A percentile compares a stretch with the other conserved stretches of the same genome.
These are phyloP conservation scores for Tringa solitaria DNA, from an alignment of 2,113 vertebrate species.

Conservation along the genomic window DNA sequence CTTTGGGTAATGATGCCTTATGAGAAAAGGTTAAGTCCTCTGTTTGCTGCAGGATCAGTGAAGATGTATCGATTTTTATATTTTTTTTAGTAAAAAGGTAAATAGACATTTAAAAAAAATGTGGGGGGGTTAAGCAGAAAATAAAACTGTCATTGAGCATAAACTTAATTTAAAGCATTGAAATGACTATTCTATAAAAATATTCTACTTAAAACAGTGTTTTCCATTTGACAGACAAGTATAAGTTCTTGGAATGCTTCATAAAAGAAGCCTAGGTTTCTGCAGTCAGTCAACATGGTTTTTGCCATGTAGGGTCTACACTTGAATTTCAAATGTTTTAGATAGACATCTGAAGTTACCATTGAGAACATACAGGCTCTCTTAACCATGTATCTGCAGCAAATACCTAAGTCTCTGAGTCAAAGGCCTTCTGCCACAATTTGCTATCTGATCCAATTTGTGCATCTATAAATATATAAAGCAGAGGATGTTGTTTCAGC, in stretches of 20 bases:
- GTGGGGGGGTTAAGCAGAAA: neutral
- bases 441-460: neutral
- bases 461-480: neutral
- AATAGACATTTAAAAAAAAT: neutral
- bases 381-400: too few species aligned
- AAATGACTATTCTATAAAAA: neutral
- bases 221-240: neutral
- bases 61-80: neutral
- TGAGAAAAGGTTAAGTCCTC: neutral
- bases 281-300: neutral
- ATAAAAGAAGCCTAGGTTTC: neutral
- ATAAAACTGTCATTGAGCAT: neutral
- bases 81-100: neutral
- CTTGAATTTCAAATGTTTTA: neutral
- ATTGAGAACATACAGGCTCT: too few species aligned
- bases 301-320: neutral
- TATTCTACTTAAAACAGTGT: neutral
- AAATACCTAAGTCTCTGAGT: too few species aligned
- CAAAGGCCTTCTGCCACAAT: too few species aligned
- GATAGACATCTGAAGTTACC: neutral
- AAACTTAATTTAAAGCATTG: neutral
- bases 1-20: neutral
- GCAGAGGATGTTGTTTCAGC: neutral
- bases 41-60: neutral
- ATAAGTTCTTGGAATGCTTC: neutral